Evolutionary conservation across 2,797 vertebrate species (phyloP).

Genomic region (Tachyglossus aculeatus): DNA sequence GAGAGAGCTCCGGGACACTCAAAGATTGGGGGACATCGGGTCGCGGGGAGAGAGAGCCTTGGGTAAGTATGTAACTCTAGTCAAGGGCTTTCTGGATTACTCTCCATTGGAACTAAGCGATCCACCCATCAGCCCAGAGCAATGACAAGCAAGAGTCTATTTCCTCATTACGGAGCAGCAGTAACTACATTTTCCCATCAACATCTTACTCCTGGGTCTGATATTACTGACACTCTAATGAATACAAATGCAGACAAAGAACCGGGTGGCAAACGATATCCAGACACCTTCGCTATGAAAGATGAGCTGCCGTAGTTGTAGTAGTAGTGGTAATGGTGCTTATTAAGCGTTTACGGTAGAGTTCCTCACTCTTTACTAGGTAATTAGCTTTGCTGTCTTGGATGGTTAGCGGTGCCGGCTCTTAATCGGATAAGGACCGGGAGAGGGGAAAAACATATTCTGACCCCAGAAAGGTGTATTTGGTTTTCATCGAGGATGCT

Average conservation of each 20-base stretch:
- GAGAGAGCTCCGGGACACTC: too few relatives aligned
- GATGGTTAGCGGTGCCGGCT: neutral
- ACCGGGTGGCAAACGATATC: neutral
- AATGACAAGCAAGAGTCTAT: too few relatives aligned
- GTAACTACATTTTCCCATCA: neutral
- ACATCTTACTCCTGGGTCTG: neutral
- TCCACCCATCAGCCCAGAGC: too few relatives aligned
- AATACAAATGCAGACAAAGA: neutral
- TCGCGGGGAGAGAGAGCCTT: too few relatives aligned
- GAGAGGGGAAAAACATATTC: neutral
- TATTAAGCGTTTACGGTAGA: too few relatives aligned
- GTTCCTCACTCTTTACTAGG: neutral
- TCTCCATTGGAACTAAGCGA: too few relatives aligned
- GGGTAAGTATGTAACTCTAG: too few relatives aligned
- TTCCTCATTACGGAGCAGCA: rapidly evolving
- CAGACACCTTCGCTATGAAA: neutral
- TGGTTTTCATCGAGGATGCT: too few relatives aligned
- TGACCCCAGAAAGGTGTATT: neutral
- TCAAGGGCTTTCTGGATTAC: too few relatives aligned
- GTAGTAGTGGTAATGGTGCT: too few relatives aligned
- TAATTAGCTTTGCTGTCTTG: slow-evolving; percentile 2
- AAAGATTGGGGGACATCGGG: too few relatives aligned
- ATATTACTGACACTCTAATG: neutral
- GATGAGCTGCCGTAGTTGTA: too few relatives aligned
- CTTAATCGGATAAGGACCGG: neutral